Base-by-base conservation (phyloP, 2,113 vertebrate species). In the Tonatia bakeri region DNA sequence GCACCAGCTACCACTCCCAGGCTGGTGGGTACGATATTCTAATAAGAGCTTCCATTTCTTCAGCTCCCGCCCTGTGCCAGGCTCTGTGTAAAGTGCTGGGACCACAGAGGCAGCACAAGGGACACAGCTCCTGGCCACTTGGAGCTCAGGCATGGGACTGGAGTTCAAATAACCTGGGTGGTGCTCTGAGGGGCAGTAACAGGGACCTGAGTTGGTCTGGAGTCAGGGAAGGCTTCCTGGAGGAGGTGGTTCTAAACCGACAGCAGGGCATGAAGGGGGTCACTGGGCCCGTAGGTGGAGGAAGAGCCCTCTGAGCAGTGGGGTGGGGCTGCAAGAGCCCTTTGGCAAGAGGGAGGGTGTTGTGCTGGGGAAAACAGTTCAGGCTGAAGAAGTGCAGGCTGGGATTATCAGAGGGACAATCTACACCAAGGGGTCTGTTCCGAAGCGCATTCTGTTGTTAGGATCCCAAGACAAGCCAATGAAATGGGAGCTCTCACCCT, bases 161-260 rank as follows among this genome's bases (percentile, higher is more conserved):
- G 36, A 67, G 64, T 54, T n/a, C 54, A 40, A 11, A 22, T 36
- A 5, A 73, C 40, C 40, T 43, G 65, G 40, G n/a, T 36, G 20
- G 28, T 38, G 61, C 64, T 69, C 24, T 47, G 28, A 80, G 31
- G 38, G 54, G 5, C 45, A 65, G 45, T 65, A 73, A 61, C 17
- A 33, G 65, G 79, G 36, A 64, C 31, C 80, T 75, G 59, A 45
- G 38, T 64, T 7, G 2, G n/a, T 45, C 64, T 95, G 84, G 69
- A 64, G 59, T 75, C 54, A 16, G 20, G 70, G 83, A 72, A 61
- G 50, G 22, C 69, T 87, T 82, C 82, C 75, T 52, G 64, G 77
- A 88, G n/a, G 73, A 75, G 56, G 50, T n/a, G 65, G 11, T 64
- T n/a, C 87, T 36, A 26, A 83, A 20, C 61, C 38, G 45, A 59